Conservation (phyloP, 2,888 invertebrate genomes). For the Sminthurinus aureus region DNA sequence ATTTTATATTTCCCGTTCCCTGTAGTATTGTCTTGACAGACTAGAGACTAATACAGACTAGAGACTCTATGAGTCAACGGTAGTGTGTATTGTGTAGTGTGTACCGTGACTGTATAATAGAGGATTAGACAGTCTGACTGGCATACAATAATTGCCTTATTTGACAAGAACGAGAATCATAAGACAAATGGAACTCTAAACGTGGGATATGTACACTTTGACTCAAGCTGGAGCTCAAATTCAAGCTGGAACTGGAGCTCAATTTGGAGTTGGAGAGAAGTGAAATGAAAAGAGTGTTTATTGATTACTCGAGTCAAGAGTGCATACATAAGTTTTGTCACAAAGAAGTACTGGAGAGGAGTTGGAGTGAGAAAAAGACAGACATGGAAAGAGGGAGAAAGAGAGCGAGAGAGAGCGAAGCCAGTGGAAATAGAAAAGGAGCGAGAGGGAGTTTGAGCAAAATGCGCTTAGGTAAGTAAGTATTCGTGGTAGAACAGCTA, state of each 20-base stretch:
- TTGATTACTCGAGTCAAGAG: not conserved
- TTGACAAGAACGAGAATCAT: too few species aligned
- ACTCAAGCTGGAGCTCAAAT: too few species aligned
- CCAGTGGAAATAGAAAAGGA: not conserved
- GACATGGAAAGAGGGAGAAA: not conserved
- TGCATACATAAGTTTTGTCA: not conserved
- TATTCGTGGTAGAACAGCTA: not conserved
- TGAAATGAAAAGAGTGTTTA: not conserved
- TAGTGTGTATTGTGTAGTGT: too few species aligned
- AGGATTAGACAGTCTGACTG: too few species aligned
- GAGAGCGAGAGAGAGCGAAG: not conserved
- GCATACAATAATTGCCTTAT: too few species aligned
- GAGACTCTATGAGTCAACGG: too few species aligned
- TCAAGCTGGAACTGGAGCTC: not conserved
- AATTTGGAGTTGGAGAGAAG: not conserved
- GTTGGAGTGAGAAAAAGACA: not conserved
- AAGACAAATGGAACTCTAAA: too few species aligned
- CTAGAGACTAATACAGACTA: too few species aligned
- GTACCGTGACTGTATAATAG: too few species aligned
- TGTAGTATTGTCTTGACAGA: too few species aligned
- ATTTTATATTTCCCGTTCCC: too few species aligned
- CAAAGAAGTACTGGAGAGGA: not conserved
- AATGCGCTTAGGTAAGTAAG: slow-evolving; percentile 27
- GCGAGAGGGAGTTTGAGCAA: not conserved
- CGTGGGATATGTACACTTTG: too few species aligned